Base-by-base conservation (phyloP, 2,113 vertebrate species). In the Pseudonaja textilis region DNA sequence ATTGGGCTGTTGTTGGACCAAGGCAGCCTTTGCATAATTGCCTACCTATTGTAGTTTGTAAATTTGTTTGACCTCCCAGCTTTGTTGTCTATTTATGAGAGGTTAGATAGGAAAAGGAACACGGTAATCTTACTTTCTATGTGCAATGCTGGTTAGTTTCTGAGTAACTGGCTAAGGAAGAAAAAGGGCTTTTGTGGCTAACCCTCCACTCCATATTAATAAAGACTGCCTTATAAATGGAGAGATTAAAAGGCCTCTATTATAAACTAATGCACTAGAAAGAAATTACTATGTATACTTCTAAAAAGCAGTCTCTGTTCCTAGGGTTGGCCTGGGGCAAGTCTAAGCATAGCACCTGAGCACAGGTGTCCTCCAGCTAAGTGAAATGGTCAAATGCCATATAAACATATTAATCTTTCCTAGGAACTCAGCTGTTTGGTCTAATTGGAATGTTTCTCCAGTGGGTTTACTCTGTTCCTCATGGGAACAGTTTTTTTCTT, bases 281-380 rank as follows among this genome's bases (percentile, higher is more conserved):
- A 90, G 50, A 52, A 54, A 85, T 81, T 81, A 85, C 16, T 56
- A 8, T 57, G 54, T 57, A 88, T 18, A 22, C 45, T 54, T 93
- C 88, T 93, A 39, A 87, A 59, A 59, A n/a, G 88, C 23, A 61
- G 14, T 29, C 22, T 89, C 20, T 55, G 50, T 18, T 89, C 14
- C 18, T 59, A 1, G 59, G 47, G n/a, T 23, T 81, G 56, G 5
- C 14, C 2, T 29, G 23, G 18, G 16, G 45, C 45, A 54, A 86
- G 87, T 39, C 23, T 20, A 2, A 0, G 0, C 22, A 47, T 2
- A 10, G 1, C 47, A 6, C 23, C 2, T 34, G 23, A 87, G 93
- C 39, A 92, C 1, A 26, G 0, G 0, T 3, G 0, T 47, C 90
- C 81, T 88, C 1, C 6, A 6, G 0, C 0, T 52, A 57, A 91